phyloP scores from a whole-genome alignment of 2,797 vertebrate species.

The Hydrophis major region DNA sequence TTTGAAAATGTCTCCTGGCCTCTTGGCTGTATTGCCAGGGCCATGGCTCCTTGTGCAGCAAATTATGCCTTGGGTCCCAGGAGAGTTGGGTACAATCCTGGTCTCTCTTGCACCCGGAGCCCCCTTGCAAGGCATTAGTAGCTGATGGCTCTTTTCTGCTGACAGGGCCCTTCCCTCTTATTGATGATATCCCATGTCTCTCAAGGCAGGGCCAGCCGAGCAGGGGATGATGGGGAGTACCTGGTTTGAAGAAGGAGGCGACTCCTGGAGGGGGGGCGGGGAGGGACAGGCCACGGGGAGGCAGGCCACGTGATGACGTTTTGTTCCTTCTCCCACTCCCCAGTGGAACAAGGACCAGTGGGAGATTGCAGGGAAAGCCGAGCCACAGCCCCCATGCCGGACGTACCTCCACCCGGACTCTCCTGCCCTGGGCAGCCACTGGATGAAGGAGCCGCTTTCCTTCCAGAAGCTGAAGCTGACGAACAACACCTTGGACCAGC shows the following conservation, averaged over 20 bases:
- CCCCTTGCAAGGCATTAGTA: not conserved
- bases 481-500: constrained; percentile 91
- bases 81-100: not conserved
- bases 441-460: constrained; percentile 89
- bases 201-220: not conserved
- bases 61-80: not conserved
- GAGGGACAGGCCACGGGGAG: not conserved
- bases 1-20: not conserved
- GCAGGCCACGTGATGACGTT: not conserved
- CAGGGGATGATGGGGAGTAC: too few species aligned
- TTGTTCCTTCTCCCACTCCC: constrained; percentile 1
- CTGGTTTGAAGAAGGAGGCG: not conserved
- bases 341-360: constrained; percentile 94
- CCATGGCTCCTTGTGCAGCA: not conserved
- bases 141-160: not conserved
- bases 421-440: constrained; percentile 87
- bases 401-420: constrained; percentile 91
- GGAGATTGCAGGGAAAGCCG: constrained; percentile 91
- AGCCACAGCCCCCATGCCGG: constrained; percentile 88
- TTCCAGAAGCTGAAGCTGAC: constrained; percentile 94
- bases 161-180: not conserved
- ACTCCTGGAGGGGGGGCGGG: not conserved
- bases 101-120: not conserved
- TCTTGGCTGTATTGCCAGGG: not conserved
- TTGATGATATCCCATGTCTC: too few species aligned